A percentile compares a stretch with the other conserved stretches of the same genome.
These are phyloP conservation scores for Zaprionus camerounensis DNA, from an alignment of 1,140 invertebrate species.

Conservation along the genomic window DNA sequence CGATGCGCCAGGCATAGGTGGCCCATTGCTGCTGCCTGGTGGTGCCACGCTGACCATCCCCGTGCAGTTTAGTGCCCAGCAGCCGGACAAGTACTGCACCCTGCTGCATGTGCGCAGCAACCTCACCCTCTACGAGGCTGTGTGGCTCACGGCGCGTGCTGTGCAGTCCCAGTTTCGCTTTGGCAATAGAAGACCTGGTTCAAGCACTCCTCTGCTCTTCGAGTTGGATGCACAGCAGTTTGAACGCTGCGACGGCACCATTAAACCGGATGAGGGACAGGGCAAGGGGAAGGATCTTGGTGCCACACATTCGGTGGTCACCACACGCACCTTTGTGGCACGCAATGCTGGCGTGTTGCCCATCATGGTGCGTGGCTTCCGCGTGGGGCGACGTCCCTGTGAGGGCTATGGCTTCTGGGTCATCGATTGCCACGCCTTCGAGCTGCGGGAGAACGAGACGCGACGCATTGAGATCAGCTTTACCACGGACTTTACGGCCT, in stretches of 20 bases:
- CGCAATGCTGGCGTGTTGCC: conserved; percentile 94
- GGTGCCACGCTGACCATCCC: conserved; percentile 79
- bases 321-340: conserved; percentile 92
- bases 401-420: conserved; percentile 95
- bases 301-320: conserved; percentile 18
- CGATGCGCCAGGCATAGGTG: conserved; percentile 21
- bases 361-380: conserved; percentile 90
- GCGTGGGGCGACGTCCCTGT: conserved; percentile 90
- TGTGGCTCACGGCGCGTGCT: conserved; percentile 92
- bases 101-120: conserved; percentile 91
- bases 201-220: conserved; percentile 90
- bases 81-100: conserved; percentile 81
- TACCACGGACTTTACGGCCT: conserved; percentile 96
- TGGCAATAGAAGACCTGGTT: conserved; percentile 94
- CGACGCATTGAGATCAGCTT: conserved; percentile 95
- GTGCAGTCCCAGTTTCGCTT: conserved; percentile 94
- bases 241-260: conserved; percentile 89
- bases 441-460: conserved; percentile 92
- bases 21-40: conserved; percentile 60
- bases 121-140: conserved; percentile 94
- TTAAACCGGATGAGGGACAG: conserved; percentile 76
- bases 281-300: neutral
- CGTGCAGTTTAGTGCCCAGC: conserved; percentile 82
- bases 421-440: conserved; percentile 93
- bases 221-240: conserved; percentile 94